Evolutionary conservation across 2,888 invertebrate genomes (phyloP).

Genomic region (Metellina segmentata): DNA sequence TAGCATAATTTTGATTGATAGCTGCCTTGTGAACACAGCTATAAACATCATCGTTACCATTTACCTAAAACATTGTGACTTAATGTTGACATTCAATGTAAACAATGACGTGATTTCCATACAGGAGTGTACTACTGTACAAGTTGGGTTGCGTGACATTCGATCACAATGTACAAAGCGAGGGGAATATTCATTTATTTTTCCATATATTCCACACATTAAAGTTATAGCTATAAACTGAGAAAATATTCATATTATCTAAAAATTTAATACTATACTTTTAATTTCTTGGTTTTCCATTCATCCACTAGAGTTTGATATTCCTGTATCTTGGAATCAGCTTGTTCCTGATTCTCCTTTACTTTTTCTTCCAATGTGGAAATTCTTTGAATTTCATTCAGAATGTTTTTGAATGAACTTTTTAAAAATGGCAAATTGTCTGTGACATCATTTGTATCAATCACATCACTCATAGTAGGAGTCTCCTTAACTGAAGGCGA

Average conservation of each 20-base stretch:
- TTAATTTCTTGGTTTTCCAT: conserved; percentile 51
- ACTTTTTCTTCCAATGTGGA: conserved; percentile 24
- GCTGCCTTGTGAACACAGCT: no score
- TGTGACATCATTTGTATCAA: not conserved
- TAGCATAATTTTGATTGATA: no score
- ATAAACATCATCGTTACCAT: no score
- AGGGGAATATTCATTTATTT: no score
- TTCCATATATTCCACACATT: not conserved
- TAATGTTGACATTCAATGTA: no score
- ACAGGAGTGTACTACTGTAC: no score
- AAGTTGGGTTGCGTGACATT: no score
- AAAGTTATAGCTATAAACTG: not conserved
- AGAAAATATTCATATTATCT: not conserved
- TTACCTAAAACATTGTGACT: no score
- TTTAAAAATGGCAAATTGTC: not conserved
- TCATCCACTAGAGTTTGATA: conserved; percentile 42
- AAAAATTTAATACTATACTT: conserved; percentile 12
- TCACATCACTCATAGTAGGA: not conserved
- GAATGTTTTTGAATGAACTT: conserved; percentile 16
- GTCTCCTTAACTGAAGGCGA: not conserved
- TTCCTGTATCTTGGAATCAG: conserved; percentile 36
- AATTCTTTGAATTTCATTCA: conserved; percentile 28
- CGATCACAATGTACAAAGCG: no score
- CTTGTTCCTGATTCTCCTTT: conserved; percentile 7
- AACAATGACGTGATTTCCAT: no score